Evolutionary conservation across 2,888 invertebrate genomes (phyloP).

Genomic region (Hirtodrosophila trivittata): DNA sequence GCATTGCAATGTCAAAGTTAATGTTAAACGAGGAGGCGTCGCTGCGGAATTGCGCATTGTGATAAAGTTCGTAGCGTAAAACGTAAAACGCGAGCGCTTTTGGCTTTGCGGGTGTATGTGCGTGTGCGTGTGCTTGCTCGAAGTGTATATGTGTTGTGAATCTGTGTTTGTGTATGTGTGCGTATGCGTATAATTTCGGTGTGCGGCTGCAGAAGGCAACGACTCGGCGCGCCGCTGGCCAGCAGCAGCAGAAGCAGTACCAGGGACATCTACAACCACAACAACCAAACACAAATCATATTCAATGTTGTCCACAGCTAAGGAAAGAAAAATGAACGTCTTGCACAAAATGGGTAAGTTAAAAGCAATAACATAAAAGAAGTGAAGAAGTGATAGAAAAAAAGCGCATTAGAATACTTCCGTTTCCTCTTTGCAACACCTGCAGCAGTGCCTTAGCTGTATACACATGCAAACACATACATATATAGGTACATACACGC

Average conservation of each 20-base stretch:
- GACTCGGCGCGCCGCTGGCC: slow-evolving; percentile 53
- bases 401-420: background rate
- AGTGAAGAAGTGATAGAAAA: background rate
- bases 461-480: slow-evolving; percentile 1
- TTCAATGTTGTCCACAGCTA: slow-evolving; percentile 51
- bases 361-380: background rate
- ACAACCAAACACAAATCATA: slow-evolving; percentile 36
- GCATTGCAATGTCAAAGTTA: slow-evolving; percentile 58
- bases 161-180: slow-evolving; percentile 52
- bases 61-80: slow-evolving; percentile 49
- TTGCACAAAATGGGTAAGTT: slow-evolving; percentile 73
- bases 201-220: slow-evolving; percentile 66
- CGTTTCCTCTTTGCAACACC: slow-evolving; percentile 26
- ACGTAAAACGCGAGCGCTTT: slow-evolving; percentile 42
- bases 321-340: slow-evolving; percentile 64
- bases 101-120: slow-evolving; percentile 60
- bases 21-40: slow-evolving; percentile 35
- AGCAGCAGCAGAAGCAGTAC: slow-evolving; percentile 26
- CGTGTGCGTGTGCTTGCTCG: slow-evolving; percentile 39
- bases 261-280: slow-evolving; percentile 25
- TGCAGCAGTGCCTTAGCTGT: slow-evolving; percentile 12
- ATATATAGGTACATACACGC: slow-evolving; percentile 4
- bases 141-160: slow-evolving; percentile 46
- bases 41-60: slow-evolving; percentile 49
- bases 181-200: slow-evolving; percentile 58